Conservation (phyloP, 2,888 invertebrate genomes). For the Melangyna quadrimaculata region DNA sequence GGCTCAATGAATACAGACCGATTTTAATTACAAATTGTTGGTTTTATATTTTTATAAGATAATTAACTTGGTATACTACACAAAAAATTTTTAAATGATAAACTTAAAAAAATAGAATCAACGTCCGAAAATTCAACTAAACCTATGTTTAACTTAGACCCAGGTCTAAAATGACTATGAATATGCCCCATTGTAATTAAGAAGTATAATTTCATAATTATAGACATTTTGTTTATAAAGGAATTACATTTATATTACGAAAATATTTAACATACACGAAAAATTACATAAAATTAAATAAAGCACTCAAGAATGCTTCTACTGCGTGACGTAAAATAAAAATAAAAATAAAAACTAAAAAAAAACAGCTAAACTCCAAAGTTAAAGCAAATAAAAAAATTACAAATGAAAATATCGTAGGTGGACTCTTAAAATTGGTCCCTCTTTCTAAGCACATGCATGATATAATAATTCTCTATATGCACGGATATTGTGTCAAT, state of each 20-base stretch:
- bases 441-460: neutral
- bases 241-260: neutral
- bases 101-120: too few species aligned
- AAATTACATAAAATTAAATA: neutral
- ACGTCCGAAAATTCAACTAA: too few species aligned
- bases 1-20: too few species aligned
- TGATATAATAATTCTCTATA: slow-evolving; percentile 40
- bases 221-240: neutral
- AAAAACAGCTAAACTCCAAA: neutral
- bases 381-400: neutral
- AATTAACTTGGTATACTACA: too few species aligned
- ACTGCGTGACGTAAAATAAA: neutral
- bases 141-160: too few species aligned
- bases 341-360: neutral
- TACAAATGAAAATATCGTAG: neutral
- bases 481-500: slow-evolving; percentile 56
- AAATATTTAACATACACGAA: neutral
- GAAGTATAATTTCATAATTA: slow-evolving; percentile 7
- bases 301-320: neutral
- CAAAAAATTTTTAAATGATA: too few species aligned
- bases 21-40: too few species aligned
- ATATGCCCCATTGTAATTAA: too few species aligned
- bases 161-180: too few species aligned
- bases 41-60: too few species aligned
- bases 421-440: slow-evolving; percentile 6